Evolutionary conservation across 2,888 invertebrate genomes (phyloP).

Genomic region (Cryptus armator): DNA sequence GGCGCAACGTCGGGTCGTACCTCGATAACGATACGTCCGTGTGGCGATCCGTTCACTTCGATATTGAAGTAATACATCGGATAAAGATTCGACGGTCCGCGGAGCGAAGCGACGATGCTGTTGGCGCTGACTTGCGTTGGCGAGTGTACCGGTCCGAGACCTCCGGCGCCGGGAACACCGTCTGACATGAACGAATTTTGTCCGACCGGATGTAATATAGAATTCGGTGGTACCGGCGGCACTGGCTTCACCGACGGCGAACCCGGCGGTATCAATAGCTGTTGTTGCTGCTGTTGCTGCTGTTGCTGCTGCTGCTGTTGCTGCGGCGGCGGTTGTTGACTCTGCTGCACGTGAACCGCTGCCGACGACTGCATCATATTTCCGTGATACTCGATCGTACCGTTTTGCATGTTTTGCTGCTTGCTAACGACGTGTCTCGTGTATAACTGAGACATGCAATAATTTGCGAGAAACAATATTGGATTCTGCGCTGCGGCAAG

Average conservation of each 20-base stretch:
- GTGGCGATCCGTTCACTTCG: conserved; percentile 90
- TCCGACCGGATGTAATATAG: conserved; percentile 79
- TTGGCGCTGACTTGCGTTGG: conserved; percentile 81
- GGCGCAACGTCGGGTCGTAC: conserved; percentile 92
- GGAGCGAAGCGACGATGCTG: conserved; percentile 81
- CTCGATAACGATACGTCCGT: conserved; percentile 92
- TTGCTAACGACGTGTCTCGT: conserved; percentile 88
- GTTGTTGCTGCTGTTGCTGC: conserved; percentile 70
- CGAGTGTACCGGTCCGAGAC: conserved; percentile 84
- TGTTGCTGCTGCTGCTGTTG: conserved; percentile 73
- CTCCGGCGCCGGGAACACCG: conserved; percentile 72
- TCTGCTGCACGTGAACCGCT: conserved; percentile 84
- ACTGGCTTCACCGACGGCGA: conserved; percentile 82
- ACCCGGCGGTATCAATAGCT: conserved; percentile 82
- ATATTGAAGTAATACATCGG: conserved; percentile 92
- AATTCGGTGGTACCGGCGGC: conserved; percentile 75
- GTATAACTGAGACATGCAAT: conserved; percentile 91
- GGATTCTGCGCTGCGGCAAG: conserved; percentile 88
- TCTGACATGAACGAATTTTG: conserved; percentile 82
- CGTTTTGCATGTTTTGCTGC: conserved; percentile 87
- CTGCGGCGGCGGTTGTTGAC: conserved; percentile 79
- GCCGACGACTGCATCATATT: conserved; percentile 79
- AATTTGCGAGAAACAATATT: conserved; percentile 91
- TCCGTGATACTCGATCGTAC: conserved; percentile 84
- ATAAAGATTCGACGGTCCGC: conserved; percentile 87